Conservation (phyloP, 2,888 invertebrate genomes). For the Torymus tubicola region DNA sequence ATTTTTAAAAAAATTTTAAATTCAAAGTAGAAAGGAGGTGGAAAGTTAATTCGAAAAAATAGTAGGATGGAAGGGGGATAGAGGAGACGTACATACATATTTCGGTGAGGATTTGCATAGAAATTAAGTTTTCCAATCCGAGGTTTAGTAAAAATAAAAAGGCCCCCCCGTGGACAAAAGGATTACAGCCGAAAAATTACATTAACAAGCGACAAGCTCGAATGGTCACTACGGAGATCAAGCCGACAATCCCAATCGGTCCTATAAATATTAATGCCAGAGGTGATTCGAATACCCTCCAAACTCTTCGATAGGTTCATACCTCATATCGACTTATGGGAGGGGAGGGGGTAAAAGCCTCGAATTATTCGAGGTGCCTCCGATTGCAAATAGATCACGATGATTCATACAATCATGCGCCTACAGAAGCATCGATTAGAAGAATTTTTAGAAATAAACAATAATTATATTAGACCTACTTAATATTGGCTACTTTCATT, state of each 20-base stretch:
- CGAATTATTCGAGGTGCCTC: slow-evolving; percentile 41
- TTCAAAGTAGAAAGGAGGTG: no score
- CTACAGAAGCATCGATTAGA: slow-evolving; percentile 19
- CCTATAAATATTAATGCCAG: slow-evolving; percentile 49
- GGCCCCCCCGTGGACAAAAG: background rate
- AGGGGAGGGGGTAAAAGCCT: background rate
- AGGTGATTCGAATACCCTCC: slow-evolving; percentile 13
- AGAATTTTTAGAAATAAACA: background rate
- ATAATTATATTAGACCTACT: no score
- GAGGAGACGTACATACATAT: no score
- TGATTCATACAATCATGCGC: slow-evolving; percentile 34
- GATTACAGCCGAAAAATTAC: background rate
- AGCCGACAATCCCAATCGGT: background rate
- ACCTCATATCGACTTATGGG: background rate
- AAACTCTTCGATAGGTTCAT: slow-evolving; percentile 8
- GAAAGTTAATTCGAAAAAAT: no score
- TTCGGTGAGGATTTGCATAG: no score
- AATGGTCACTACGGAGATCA: background rate
- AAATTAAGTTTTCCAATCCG: no score
- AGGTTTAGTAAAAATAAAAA: background rate
- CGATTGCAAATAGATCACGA: slow-evolving; percentile 30
- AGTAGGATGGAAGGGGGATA: no score
- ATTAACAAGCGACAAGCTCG: background rate
- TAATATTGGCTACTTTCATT: no score
- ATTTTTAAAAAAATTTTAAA: no score